phyloP scores from a whole-genome alignment of 1,140 invertebrate species.

The Copidosoma floridanum region DNA sequence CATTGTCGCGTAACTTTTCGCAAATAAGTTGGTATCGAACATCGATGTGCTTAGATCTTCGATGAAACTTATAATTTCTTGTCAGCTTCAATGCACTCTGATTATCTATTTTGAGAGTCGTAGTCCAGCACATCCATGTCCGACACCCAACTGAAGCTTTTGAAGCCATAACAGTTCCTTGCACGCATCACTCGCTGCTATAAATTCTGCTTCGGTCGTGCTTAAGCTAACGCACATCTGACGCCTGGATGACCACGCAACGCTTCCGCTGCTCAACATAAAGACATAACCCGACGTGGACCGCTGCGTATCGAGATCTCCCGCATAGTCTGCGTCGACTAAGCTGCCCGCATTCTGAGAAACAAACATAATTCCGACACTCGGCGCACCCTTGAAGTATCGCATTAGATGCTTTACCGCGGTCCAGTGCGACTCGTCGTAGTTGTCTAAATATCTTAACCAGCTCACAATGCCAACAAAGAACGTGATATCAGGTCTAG shows the following conservation, averaged over 20 bases:
- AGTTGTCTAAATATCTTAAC: constrained; percentile 1
- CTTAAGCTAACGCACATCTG: constrained; percentile 51
- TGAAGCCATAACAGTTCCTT: constrained; percentile 45
- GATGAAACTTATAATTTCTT: constrained; percentile 44
- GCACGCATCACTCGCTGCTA: constrained; percentile 42
- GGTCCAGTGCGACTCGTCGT: no score
- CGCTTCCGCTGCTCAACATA: background rate
- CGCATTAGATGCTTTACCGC: no score
- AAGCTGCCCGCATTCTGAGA: no score
- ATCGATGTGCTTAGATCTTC: constrained; percentile 45
- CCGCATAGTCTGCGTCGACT: no score
- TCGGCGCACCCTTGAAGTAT: no score
- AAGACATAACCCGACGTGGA: background rate
- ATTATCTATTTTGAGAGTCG: constrained; percentile 16
- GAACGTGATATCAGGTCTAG: constrained; percentile 49
- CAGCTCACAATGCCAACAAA: constrained; percentile 30
- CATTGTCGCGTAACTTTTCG: constrained; percentile 28
- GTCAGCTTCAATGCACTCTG: constrained; percentile 45
- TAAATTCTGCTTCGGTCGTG: constrained; percentile 54
- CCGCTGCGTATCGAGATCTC: no score
- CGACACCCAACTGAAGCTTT: constrained; percentile 27
- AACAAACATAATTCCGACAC: no score
- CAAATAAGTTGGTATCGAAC: constrained; percentile 44
- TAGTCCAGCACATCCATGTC: constrained; percentile 4
- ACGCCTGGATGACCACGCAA: constrained; percentile 29